Conservation (phyloP, 1,140 invertebrate species). For the Megathymus violae region DNA sequence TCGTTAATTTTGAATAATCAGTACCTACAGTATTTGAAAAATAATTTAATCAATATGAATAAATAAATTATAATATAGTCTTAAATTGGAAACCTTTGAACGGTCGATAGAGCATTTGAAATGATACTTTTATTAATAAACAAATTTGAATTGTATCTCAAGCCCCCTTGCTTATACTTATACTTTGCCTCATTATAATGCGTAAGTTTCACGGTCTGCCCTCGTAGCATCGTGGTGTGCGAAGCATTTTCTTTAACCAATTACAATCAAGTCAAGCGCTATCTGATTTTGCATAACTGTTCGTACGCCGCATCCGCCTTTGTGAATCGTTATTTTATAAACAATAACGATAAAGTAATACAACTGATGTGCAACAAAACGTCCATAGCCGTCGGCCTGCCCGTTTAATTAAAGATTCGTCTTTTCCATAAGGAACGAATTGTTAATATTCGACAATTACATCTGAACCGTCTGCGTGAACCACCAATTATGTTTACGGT, state of each 20-base stretch:
- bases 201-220: no score
- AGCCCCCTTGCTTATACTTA: no score
- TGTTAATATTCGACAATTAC: constrained; percentile 54
- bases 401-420: constrained; percentile 49
- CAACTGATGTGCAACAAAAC: constrained; percentile 23
- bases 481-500: constrained; percentile 44
- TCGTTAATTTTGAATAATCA: no score
- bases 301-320: constrained; percentile 13
- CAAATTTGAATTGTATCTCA: no score
- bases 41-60: no score
- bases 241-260: constrained; percentile 17
- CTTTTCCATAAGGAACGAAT: constrained; percentile 61
- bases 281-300: constrained; percentile 27
- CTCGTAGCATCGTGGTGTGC: neutral
- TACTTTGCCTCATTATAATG: no score
- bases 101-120: no score
- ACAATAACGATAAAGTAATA: constrained; percentile 16
- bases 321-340: constrained; percentile 12
- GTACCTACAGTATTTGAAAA: no score
- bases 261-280: constrained; percentile 8
- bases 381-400: constrained; percentile 34
- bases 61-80: no score
- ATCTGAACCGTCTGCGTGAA: constrained; percentile 45
- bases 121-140: no score
- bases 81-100: no score